Evolutionary conservation across 2,113 vertebrate genomes (phyloP).

Genomic region (Anser cygnoides): DNA sequence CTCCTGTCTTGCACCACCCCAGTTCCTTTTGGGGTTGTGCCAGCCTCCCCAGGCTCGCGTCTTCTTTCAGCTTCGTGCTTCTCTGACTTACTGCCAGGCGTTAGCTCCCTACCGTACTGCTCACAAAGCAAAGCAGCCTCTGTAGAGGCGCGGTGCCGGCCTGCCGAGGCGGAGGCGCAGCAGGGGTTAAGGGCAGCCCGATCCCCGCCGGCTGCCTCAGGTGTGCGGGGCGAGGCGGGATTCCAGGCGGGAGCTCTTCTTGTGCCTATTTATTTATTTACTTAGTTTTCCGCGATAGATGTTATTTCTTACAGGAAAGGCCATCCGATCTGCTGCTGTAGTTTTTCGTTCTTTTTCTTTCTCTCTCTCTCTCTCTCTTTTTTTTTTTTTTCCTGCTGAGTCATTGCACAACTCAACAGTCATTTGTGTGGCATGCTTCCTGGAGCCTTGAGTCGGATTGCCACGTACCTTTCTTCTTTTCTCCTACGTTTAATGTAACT

Average conservation of each 20-base stretch:
- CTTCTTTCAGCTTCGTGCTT: neutral
- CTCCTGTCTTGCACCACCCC: neutral
- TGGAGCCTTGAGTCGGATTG: neutral
- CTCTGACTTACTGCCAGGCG: neutral
- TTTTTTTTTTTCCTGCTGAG: neutral
- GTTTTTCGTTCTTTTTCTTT: neutral
- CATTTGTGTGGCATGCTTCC: neutral
- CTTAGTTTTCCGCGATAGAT: neutral
- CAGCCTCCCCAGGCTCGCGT: neutral
- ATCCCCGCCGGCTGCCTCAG: neutral
- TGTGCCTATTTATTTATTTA: neutral
- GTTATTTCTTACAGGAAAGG: neutral
- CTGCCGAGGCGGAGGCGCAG: neutral
- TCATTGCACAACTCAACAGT: conserved; percentile 34
- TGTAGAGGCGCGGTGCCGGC: no score
- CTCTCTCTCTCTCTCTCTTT: no score
- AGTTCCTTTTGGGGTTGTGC: neutral
- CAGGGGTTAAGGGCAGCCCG: neutral
- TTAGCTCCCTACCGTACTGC: neutral
- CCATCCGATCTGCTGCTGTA: neutral
- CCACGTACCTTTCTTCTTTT: neutral
- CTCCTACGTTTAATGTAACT: neutral
- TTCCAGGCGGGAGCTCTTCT: neutral
- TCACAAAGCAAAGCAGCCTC: neutral
- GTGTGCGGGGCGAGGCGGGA: neutral